Percentiles rank a stretch among this genome's conserved stretches.
Evolutionary conservation across 1,140 invertebrate genomes (phyloP).

Genomic region (Euwallacea similis): DNA sequence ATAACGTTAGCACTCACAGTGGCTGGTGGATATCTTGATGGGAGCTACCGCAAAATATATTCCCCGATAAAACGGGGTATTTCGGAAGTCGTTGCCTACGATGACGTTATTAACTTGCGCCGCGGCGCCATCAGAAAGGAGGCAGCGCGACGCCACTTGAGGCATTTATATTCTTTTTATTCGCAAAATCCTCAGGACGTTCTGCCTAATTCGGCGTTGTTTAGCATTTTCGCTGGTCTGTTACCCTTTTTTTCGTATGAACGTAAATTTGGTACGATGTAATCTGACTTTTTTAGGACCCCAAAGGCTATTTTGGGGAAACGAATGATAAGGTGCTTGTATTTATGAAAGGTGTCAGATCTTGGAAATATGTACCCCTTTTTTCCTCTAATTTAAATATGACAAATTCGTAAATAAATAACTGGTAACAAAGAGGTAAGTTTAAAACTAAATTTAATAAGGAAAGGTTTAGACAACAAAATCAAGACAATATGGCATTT

Average conservation of each 20-base stretch:
- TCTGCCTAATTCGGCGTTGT: constrained; percentile 45
- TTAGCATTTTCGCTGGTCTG: constrained; percentile 31
- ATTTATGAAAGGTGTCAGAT: no score
- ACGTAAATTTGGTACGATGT: constrained; percentile 27
- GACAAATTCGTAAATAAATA: no score
- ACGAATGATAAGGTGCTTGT: no score
- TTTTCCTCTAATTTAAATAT: no score
- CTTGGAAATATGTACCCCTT: no score
- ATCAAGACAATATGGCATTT: no score
- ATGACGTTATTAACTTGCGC: constrained; percentile 48
- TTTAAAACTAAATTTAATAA: no score
- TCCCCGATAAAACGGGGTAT: constrained; percentile 44
- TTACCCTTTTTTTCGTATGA: constrained; percentile 16
- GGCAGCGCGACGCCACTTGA: constrained; percentile 47
- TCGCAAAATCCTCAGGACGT: constrained; percentile 22
- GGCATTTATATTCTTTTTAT: constrained; percentile 48
- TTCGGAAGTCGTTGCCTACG: constrained; percentile 48
- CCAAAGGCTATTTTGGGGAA: no score
- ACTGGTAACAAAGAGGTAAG: no score
- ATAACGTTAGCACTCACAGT: constrained; percentile 25
- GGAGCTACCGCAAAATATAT: constrained; percentile 46
- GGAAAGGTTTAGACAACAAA: no score
- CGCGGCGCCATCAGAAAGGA: constrained; percentile 45
- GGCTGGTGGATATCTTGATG: constrained; percentile 40
- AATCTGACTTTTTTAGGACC: not conserved